Evolutionary conservation across 2,888 invertebrate genomes (phyloP), one percentile per base, ranked within the genome.

Genomic region (Eristalis pertinax): DNA sequence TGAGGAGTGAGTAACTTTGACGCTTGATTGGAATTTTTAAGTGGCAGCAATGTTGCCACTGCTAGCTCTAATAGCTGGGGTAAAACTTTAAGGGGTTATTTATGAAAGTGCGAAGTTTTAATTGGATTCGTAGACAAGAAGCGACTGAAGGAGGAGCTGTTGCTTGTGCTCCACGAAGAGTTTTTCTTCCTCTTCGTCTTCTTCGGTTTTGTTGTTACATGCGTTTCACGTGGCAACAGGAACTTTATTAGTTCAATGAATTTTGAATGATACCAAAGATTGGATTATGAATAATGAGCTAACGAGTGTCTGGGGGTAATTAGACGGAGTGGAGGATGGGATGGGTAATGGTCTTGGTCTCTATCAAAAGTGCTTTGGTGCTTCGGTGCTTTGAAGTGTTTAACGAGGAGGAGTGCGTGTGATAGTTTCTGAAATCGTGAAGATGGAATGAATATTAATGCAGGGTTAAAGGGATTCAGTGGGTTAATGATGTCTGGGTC

Each of bases 11-110:
- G 19, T 35, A 22, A 29, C 13, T 73, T 63, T 64, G 73, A 73
- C 13, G 78, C 67, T 78, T 86, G 82, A 86, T 86, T 86, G 82
- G 86, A 70, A 86, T 83, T 72, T 82, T 76, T 72, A 75, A 86
- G 82, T 86, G 75, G 74, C 78, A 82, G 24, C 29, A 82, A 38
- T 70, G 58, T 56, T 29, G 29, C 5, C 4, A 5, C 32, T 32
- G 4, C 26, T 26, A 78, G 19, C 32, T 60, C 24, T 24, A 74
- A 29, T 74, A 63, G 63, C 24, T 64, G 63, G 24, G 10, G 11
- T n/a, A 13, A 78, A 32, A 62, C 68, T 26, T 68, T 63, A 72
- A 77, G 43, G 65, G 70, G 70, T 72, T 77, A 77, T 76, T 83
- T 77, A 77, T 77, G 72, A 73, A 73, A 73, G 83, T 73, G 77